Evolutionary conservation across 2,888 invertebrate genomes (phyloP), one percentile per base, ranked within the genome.

Genomic region (Coelinius sp.): DNA sequence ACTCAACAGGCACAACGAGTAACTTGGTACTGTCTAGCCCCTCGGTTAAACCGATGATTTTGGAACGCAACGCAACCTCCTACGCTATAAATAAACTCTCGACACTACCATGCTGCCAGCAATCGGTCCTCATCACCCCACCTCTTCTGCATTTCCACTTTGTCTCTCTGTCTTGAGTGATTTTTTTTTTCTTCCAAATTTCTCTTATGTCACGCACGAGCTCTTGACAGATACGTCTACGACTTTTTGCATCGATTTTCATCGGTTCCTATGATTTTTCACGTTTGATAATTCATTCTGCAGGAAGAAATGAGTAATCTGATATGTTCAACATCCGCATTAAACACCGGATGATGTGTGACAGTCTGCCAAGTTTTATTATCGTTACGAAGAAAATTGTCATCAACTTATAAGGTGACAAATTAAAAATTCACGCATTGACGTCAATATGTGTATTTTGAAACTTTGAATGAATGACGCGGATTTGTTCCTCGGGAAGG

Each of bases 11-110:
- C 73, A n/a, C 38, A 70, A 72, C 69, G 65, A 73, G 74, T 75
- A 76, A 77, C 73, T 76, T 78, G 80, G 75, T 79, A 84, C 84
- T 84, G 84, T 81, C 81, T 81, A 80, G 81, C 80, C 78, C 66
- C 53, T 73, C 71, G 76, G 74, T 71, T 73, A 76, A 41, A 79
- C 83, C 78, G 81, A 83, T 68, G 79, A 82, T 85, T 85, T 85
- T 84, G 84, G 85, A 86, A 85, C 84, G 82, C 82, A 83, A 78
- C 83, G 76, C 85, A 84, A 84, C 86, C 86, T 86, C 86, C 83
- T 84, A 80, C 79, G 83, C 86, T 87, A 87, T 86, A 86, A 87
- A 87, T 87, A 87, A 85, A 84, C 83, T 82, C 73, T 77, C 79
- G 76, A n/a, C 41, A 76, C 73, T 78, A 79, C 79, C 78, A 78